These are phyloP conservation scores for Dipodomys ordii DNA, from an alignment of 2,113 vertebrate species.

Conservation along the genomic window DNA sequence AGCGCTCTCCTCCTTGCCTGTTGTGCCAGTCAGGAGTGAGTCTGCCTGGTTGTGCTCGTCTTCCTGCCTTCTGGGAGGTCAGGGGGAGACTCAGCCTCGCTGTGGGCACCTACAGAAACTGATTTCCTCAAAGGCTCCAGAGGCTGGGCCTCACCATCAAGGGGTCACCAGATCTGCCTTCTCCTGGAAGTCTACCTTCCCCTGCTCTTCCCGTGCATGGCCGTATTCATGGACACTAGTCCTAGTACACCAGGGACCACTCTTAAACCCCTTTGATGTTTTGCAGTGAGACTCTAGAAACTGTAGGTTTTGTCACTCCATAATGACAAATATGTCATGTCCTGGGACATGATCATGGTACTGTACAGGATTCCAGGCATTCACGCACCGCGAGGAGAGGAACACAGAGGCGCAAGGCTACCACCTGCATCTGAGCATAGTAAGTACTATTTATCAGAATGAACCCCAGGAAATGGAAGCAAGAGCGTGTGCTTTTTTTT, in stretches of 20 bases:
- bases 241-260: neutral
- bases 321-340: too few relatives aligned
- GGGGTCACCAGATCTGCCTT: neutral
- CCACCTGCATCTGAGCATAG: too few relatives aligned
- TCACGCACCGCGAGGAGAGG: too few relatives aligned
- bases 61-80: neutral
- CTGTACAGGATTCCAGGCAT: too few relatives aligned
- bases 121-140: neutral
- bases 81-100: accelerated
- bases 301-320: too few relatives aligned
- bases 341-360: too few relatives aligned
- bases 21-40: neutral
- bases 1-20: neutral
- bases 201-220: too few relatives aligned
- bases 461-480: too few relatives aligned
- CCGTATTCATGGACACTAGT: accelerated
- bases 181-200: neutral
- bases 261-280: neutral
- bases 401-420: too few relatives aligned
- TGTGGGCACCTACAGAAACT: neutral
- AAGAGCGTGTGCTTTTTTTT: too few relatives aligned
- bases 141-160: neutral
- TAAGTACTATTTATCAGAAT: too few relatives aligned
- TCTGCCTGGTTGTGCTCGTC: neutral
- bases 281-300: too few relatives aligned